A percentile compares a stretch with the other conserved stretches of the same genome.
Conservation (phyloP, 2,797 vertebrate species). For the Arnoldichthys spilopterus region DNA sequence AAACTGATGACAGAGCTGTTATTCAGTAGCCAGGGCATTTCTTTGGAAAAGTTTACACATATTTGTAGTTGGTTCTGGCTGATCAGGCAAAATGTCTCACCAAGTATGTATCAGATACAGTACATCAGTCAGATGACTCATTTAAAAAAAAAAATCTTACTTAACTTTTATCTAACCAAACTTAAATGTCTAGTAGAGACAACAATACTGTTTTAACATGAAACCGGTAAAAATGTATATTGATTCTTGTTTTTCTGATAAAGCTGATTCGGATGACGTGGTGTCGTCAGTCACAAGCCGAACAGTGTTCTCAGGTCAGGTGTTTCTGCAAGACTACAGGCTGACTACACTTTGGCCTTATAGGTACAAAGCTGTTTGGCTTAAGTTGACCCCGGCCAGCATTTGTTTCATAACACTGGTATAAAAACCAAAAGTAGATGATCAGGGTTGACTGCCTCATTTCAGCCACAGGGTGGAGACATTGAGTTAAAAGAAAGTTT, state of each 20-base stretch:
- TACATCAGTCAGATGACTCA: no score
- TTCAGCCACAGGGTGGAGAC: conserved; percentile 58
- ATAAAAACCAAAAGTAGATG: conserved; percentile 2
- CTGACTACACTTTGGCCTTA: not conserved
- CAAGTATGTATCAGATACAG: not conserved
- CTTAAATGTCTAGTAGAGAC: not conserved
- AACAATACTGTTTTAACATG: not conserved
- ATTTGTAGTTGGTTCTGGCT: not conserved
- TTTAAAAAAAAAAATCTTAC: no score
- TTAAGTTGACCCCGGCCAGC: not conserved
- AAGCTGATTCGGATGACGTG: no score
- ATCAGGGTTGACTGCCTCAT: conserved; percentile 3
- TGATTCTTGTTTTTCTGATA: no score
- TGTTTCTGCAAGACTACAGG: not conserved
- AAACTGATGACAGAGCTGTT: not conserved
- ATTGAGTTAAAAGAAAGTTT: conserved; percentile 57
- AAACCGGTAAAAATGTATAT: not conserved
- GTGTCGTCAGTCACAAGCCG: not conserved
- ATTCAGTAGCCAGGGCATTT: not conserved
- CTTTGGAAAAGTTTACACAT: not conserved
- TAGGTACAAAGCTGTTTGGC: not conserved
- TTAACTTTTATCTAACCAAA: not conserved
- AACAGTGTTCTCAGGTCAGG: not conserved
- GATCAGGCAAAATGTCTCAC: not conserved
- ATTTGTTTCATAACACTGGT: conserved; percentile 12